Conservation (phyloP, 2,888 invertebrate genomes). For the Chorisops tibialis region DNA sequence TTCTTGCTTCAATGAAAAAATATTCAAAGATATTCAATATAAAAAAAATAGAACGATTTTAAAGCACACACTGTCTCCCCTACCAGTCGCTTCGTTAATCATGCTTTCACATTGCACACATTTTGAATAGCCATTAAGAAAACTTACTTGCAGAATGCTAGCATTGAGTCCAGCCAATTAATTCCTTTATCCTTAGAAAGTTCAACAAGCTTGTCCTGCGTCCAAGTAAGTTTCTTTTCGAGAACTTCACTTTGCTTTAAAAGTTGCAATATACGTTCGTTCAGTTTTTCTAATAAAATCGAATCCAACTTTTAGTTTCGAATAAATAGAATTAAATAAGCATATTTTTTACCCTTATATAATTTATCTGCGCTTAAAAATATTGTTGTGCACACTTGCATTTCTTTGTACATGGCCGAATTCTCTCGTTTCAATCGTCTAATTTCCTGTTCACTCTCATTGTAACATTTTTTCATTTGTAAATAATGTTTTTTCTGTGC, state of each 20-base stretch:
- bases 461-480: conserved; percentile 50
- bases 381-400: conserved; percentile 47
- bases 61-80: no score
- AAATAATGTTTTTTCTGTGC: conserved; percentile 60
- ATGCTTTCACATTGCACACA: no score
- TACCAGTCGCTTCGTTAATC: no score
- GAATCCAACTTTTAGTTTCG: background rate
- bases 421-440: conserved; percentile 49
- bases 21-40: no score
- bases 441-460: conserved; percentile 48
- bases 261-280: conserved; percentile 44
- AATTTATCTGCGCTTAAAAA: conserved; percentile 49
- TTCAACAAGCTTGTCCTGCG: conserved; percentile 44
- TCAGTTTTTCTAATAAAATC: conserved; percentile 43
- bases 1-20: no score
- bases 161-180: conserved; percentile 49
- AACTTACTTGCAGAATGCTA: conserved; percentile 51
- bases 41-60: no score
- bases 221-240: conserved; percentile 42
- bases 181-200: conserved; percentile 45
- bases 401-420: conserved; percentile 47
- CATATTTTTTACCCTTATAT: conserved; percentile 43
- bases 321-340: background rate
- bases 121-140: background rate
- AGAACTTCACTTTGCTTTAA: conserved; percentile 44